Evolutionary conservation across 2,797 vertebrate genomes (phyloP).

Genomic region (Premnoplex brunnescens): DNA sequence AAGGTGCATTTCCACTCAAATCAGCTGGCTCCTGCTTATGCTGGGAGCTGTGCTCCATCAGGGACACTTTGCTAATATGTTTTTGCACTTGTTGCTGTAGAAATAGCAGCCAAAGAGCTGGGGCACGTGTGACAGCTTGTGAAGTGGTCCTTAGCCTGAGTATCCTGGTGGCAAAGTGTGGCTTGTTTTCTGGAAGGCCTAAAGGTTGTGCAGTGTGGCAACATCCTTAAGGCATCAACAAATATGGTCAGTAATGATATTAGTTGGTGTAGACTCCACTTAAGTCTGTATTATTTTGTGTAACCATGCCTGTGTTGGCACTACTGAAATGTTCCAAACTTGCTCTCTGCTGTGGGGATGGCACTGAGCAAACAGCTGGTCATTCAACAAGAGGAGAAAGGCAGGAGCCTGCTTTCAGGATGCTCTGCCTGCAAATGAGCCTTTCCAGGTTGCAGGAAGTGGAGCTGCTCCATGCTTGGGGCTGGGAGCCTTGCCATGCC

Average conservation of each 20-base stretch:
- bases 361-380: background rate
- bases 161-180: background rate
- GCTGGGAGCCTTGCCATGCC: background rate
- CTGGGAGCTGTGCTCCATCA: background rate
- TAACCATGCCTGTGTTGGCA: rapidly evolving
- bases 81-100: background rate
- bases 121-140: rapidly evolving
- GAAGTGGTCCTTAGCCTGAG: background rate
- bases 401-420: background rate
- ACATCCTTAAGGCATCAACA: background rate
- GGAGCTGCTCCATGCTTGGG: background rate
- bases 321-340: background rate
- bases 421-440: background rate
- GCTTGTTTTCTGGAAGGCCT: background rate
- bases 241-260: rapidly evolving
- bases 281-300: background rate
- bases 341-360: background rate
- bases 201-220: background rate
- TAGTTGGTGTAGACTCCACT: background rate
- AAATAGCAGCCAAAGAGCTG: background rate
- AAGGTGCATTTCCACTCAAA: background rate
- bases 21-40: background rate
- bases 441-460: background rate
- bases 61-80: background rate
- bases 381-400: background rate